Conservation (phyloP, 2,113 vertebrate species). For the Todiramphus saurophagus region DNA sequence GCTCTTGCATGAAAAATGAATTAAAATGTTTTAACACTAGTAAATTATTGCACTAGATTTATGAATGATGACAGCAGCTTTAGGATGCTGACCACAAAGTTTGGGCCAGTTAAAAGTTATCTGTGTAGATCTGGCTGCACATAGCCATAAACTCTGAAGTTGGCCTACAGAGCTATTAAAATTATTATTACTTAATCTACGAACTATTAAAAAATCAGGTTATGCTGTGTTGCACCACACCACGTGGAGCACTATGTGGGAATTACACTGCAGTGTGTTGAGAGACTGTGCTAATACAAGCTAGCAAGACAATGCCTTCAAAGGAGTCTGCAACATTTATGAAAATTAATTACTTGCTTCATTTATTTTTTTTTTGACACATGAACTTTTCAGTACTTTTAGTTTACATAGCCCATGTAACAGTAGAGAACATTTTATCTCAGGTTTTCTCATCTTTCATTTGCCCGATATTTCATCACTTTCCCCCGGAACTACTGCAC, state of each 20-base stretch:
- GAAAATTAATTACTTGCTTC: not conserved
- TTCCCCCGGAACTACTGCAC: rapidly evolving
- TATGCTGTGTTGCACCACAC: not conserved
- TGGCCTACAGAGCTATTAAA: not conserved
- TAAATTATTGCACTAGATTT: not conserved
- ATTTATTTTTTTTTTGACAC: not conserved
- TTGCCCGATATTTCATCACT: no score
- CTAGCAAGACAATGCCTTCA: not conserved
- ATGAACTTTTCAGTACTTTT: not conserved
- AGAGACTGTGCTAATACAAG: no score
- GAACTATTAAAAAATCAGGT: not conserved
- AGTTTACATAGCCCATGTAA: rapidly evolving
- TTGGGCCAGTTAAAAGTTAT: not conserved
- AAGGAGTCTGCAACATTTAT: rapidly evolving
- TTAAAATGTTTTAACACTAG: not conserved
- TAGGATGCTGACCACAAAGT: not conserved
- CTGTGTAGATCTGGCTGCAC: not conserved
- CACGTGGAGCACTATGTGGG: rapidly evolving
- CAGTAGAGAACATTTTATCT: not conserved
- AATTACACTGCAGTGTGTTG: not conserved
- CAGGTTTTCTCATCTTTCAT: rapidly evolving
- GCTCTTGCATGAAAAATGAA: not conserved
- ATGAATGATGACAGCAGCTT: rapidly evolving
- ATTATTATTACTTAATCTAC: not conserved
- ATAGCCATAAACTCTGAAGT: not conserved